Percentiles rank a stretch among this genome's conserved stretches.
Evolutionary conservation across 2,888 invertebrate genomes (phyloP).

Genomic region (Hoplodrina ambigua): DNA sequence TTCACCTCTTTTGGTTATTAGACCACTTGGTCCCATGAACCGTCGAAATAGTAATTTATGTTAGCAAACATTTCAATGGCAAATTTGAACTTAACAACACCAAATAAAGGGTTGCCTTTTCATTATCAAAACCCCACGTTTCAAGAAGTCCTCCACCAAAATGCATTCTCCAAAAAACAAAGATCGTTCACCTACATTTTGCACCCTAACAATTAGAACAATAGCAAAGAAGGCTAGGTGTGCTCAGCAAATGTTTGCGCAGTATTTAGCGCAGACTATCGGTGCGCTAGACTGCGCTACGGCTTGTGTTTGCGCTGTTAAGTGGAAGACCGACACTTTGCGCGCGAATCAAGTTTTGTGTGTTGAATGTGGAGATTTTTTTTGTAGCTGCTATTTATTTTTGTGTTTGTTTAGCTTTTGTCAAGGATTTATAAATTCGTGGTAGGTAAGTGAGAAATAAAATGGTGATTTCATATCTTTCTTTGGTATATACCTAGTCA

Average conservation of each 20-base stretch:
- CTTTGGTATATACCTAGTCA: no score
- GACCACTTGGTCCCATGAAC: no score
- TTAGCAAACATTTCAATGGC: background rate
- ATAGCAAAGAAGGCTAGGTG: slow-evolving; percentile 50
- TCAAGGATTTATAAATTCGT: background rate
- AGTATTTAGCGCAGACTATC: slow-evolving; percentile 53
- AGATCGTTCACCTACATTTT: slow-evolving; percentile 19
- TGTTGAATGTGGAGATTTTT: slow-evolving; percentile 11
- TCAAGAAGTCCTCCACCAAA: background rate
- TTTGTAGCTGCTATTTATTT: background rate
- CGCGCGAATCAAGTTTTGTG: slow-evolving; percentile 31
- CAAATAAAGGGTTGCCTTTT: background rate
- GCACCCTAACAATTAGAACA: slow-evolving; percentile 36
- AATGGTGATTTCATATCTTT: no score
- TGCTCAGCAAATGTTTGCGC: slow-evolving; percentile 54
- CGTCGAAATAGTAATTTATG: no score
- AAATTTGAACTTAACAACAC: background rate
- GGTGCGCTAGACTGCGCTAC: slow-evolving; percentile 17
- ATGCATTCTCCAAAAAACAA: slow-evolving; percentile 10
- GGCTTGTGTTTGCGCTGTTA: slow-evolving; percentile 56
- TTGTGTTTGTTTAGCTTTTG: background rate
- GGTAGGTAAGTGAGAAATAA: no score
- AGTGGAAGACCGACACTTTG: slow-evolving; percentile 55
- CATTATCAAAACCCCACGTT: background rate
- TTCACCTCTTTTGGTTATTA: no score